A percentile compares a stretch with the other conserved stretches of the same genome.
These are phyloP conservation scores for Drosophila micromelanica DNA, from an alignment of 1,140 invertebrate species.

Conservation along the genomic window DNA sequence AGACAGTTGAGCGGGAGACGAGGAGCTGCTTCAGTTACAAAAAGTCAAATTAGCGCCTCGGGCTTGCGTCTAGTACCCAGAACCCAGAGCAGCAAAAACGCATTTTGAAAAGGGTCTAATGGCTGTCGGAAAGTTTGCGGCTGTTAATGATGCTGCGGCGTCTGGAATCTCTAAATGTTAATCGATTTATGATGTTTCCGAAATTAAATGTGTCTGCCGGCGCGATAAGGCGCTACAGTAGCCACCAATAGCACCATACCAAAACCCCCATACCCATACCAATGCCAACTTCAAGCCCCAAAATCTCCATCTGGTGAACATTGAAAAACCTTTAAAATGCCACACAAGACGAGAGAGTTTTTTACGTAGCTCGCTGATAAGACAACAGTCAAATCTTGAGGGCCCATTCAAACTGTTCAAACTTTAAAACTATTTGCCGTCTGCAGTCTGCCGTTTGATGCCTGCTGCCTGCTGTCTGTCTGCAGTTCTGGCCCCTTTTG, in stretches of 20 bases:
- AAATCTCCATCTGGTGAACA: constrained; percentile 1
- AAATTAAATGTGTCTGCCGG: constrained; percentile 64
- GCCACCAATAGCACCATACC: constrained; percentile 21
- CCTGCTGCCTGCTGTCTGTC: constrained; percentile 15
- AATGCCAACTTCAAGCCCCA: background rate
- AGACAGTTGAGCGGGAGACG: background rate
- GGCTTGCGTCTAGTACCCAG: constrained; percentile 22
- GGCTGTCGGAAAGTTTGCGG: constrained; percentile 73
- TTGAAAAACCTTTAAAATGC: constrained; percentile 61
- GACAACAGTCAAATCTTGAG: constrained; percentile 35
- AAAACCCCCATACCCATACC: background rate
- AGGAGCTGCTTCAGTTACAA: constrained; percentile 34
- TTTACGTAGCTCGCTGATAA: constrained; percentile 16
- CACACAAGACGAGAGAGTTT: constrained; percentile 52
- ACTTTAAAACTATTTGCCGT: constrained; percentile 51
- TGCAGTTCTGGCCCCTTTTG: constrained; percentile 7
- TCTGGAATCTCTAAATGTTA: constrained; percentile 54
- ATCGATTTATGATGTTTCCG: constrained; percentile 78
- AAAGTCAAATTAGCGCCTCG: constrained; percentile 75
- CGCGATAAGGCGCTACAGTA: constrained; percentile 69
- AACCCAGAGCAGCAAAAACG: background rate
- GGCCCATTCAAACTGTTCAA: constrained; percentile 23
- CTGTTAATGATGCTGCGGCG: constrained; percentile 71
- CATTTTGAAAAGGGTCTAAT: constrained; percentile 76
- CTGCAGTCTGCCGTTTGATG: constrained; percentile 11